Base-by-base conservation (phyloP, 1,140 invertebrate species). In the Zaprionus gabonicus region DNA sequence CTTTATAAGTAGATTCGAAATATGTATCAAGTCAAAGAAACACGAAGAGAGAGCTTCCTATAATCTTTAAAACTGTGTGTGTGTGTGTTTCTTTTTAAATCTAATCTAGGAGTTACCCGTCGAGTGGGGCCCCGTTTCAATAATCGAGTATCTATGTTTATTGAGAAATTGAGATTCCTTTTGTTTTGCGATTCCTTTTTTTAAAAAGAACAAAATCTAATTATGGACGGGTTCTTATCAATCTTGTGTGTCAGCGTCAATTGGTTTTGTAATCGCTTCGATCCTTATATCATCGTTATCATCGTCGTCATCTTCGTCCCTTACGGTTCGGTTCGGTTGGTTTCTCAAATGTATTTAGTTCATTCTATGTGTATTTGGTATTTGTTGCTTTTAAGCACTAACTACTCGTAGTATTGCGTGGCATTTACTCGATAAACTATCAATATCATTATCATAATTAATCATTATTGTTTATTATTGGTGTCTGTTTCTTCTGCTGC, bases 201-300 rank as follows among this genome's bases (percentile, higher is more conserved):
- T 83, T 79, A 69, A 63, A 78, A 62, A 58, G 65, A 91, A 91
- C 82, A 66, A 92, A 91, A 91, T 92, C 87, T 91, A 87, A 82
- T 88, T 91, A 88, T 92, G 91, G 91, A 92, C 91, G 91, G 91
- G 91, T 91, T 91, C 73, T 91, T 80, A 86, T 92, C 86, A 91
- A 91, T 92, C 86, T 92, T 92, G 78, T 91, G 87, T 91, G 81
- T 92, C 84, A 86, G 82, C 84, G 62, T 69, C 78, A 69, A 71
- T 34, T 65, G 34, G 27, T 64, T 46, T 44, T 38, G 62, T 60
- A 65, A 74, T 46, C 58, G 62, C 72, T 75, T 80, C 72, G 63
- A 49, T 78, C 55, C 65, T 55, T 73, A 59, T 69, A 17, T 44
- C n/a, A 44, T 44, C n/a, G 7, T 44, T n/a, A 7, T 46, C n/a